Percentiles rank a stretch among this genome's conserved stretches.
Evolutionary conservation across 2,113 vertebrate genomes (phyloP).

Genomic region (Oryzias melastigma): DNA sequence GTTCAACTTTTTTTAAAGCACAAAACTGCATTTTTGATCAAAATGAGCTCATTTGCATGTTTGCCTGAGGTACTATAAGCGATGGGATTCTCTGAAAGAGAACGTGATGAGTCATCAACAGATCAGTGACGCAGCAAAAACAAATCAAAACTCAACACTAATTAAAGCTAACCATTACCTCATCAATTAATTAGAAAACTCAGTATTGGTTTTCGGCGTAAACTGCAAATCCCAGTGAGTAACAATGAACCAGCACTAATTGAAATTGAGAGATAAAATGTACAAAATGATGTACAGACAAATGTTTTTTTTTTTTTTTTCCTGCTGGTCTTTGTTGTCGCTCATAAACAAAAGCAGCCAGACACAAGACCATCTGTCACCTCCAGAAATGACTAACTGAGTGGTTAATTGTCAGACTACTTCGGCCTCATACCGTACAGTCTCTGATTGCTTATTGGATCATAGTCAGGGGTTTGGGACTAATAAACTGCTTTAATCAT

Average conservation of each 20-base stretch:
- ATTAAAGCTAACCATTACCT: conserved; percentile 3
- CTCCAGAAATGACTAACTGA: not conserved
- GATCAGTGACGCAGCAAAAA: conserved; percentile 14
- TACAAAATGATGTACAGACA: not conserved
- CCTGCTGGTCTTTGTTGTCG: not conserved
- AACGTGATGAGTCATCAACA: conserved; percentile 29
- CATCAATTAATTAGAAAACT: no score
- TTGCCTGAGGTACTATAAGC: conserved; percentile 11
- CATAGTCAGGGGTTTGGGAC: conserved; percentile 25
- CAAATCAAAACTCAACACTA: conserved; percentile 13
- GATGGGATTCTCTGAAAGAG: conserved; percentile 23
- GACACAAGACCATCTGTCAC: not conserved
- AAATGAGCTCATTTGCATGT: conserved; percentile 39
- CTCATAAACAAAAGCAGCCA: not conserved
- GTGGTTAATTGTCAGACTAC: conserved; percentile 39
- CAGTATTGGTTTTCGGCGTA: not conserved
- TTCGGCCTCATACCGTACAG: conserved; percentile 21
- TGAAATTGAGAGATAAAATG: conserved; percentile 2
- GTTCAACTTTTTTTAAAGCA: conserved; percentile 4
- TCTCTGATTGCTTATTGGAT: conserved; percentile 39
- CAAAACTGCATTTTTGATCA: conserved; percentile 26
- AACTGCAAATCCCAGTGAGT: conserved; percentile 1
- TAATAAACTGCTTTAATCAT: conserved; percentile 54
- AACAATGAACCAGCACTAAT: not conserved
- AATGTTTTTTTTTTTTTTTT: not conserved